Base-by-base conservation (phyloP, 2,797 vertebrate species). In the Gymnoscopelus braueri region DNA sequence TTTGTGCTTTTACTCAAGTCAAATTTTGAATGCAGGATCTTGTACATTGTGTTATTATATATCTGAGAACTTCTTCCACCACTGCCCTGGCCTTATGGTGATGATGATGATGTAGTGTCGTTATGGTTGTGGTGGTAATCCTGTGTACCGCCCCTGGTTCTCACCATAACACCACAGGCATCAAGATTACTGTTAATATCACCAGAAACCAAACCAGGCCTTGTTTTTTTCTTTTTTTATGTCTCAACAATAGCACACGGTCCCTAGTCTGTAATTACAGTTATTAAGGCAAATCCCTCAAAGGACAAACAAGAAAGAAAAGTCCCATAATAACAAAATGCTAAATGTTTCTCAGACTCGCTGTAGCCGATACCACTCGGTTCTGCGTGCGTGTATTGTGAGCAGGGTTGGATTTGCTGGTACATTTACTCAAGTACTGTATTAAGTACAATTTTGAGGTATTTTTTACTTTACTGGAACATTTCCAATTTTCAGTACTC, bases 111-210 rank as follows among this genome's bases (percentile, higher is more conserved):
- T 44, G 7, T 2, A 44, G 39, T 35, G 10, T 59, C 26, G 10
- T 14, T 12, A 26, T 39, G 54, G 23, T 68, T 60, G 10, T 44
- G 23, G 50, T 13, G 10, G 11, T 47, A 3, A 59, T 60, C 48
- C 29, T 44, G 48, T 67, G 48, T 15, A 14, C 48, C 14, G n/a
- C 26, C 59, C n/a, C 65, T 10, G 1, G 48, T 60, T 23, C 52
- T 55, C 60, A 68, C 35, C 23, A 35, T 39, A 0, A 44, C 57
- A 53, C 57, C 49, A 68, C 49, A 68, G 58, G 66, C 66, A 68
- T 68, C 57, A 53, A 68, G 50, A 60, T 60, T 60, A 50, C 13
- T 50, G 49, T 44, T 39, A 68, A 60, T 60, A 14, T 68, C 57
- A 52, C n/a, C 57, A 14, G 24, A 44, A 60, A 60, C 57, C 57